Percentiles rank a stretch among this genome's conserved stretches.
Conservation (phyloP, 2,113 vertebrate species). For the Clarias magur region DNA sequence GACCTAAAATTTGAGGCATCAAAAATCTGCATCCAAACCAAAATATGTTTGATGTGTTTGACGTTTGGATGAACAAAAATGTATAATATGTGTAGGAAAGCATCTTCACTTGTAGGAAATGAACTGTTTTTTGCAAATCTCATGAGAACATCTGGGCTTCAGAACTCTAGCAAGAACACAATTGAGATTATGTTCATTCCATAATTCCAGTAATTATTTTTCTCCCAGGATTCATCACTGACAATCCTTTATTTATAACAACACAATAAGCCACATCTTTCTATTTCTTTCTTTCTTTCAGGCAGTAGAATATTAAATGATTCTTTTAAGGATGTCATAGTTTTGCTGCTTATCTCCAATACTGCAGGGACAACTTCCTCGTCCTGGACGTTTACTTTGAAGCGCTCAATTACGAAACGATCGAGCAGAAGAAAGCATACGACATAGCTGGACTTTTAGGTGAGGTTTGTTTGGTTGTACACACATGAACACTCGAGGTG, state of each 20-base stretch:
- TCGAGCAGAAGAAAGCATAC: conserved; percentile 94
- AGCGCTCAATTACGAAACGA: conserved; percentile 90
- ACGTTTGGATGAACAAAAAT: neutral
- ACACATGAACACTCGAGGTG: neutral
- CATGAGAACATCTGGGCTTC: conserved; percentile 1
- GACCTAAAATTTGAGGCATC: neutral
- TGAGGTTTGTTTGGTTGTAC: conserved; percentile 61
- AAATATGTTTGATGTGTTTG: neutral
- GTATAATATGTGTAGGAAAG: neutral
- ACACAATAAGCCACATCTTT: conserved; percentile 11
- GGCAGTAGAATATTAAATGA: conserved; percentile 12
- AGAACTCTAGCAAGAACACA: neutral
- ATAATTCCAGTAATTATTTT: conserved; percentile 45
- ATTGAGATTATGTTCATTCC: conserved; percentile 43
- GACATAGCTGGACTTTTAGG: conserved; percentile 91
- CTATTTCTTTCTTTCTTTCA: neutral
- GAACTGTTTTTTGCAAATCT: neutral
- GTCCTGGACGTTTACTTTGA: conserved; percentile 98
- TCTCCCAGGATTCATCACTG: neutral
- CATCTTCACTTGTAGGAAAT: neutral
- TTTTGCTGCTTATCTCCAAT: conserved; percentile 34
- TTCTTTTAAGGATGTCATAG: conserved; percentile 20
- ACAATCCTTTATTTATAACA: conserved; percentile 37
- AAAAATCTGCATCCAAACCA: neutral
- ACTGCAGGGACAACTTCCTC: conserved; percentile 92